Percentiles rank a stretch among this genome's conserved stretches.
Evolutionary conservation across 2,888 invertebrate genomes (phyloP).

Genomic region (Drosophila prolongata): DNA sequence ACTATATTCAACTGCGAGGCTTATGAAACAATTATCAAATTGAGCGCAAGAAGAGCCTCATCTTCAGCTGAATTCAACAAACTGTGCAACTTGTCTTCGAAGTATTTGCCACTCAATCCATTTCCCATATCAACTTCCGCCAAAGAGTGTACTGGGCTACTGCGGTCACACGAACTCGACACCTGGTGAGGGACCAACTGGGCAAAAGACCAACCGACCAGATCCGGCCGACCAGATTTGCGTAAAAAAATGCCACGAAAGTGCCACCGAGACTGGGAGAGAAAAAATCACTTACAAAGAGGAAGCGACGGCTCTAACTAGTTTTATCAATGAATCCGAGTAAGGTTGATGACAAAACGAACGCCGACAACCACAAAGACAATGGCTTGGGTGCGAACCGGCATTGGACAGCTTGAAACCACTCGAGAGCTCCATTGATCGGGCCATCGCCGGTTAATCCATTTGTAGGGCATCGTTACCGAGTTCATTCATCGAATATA

Average conservation of each 20-base stretch:
- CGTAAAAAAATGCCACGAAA: constrained; percentile 38
- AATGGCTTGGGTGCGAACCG: constrained; percentile 24
- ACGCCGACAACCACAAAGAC: constrained; percentile 46
- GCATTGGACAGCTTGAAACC: constrained; percentile 59
- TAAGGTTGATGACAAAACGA: constrained; percentile 48
- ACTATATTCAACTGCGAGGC: too few relatives aligned
- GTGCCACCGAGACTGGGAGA: constrained; percentile 6
- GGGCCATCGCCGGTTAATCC: constrained; percentile 45
- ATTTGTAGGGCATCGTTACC: constrained; percentile 55
- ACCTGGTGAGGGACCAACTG: constrained; percentile 24
- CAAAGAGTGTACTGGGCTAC: constrained; percentile 53
- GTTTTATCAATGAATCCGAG: constrained; percentile 72
- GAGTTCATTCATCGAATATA: constrained; percentile 51
- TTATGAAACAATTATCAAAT: background rate
- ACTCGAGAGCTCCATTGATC: constrained; percentile 65
- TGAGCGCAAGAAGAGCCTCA: background rate
- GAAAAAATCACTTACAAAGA: constrained; percentile 73
- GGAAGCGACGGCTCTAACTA: constrained; percentile 66
- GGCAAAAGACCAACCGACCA: constrained; percentile 17
- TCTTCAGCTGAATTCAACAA: background rate
- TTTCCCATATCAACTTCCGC: constrained; percentile 42
- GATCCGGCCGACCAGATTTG: constrained; percentile 61
- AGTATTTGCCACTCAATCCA: constrained; percentile 6
- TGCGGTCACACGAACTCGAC: constrained; percentile 63
- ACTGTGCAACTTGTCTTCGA: too few relatives aligned